A percentile compares a stretch with the other conserved stretches of the same genome.
Evolutionary conservation across 2,797 vertebrate species (phyloP).

Genomic region (Amniataba percoides): DNA sequence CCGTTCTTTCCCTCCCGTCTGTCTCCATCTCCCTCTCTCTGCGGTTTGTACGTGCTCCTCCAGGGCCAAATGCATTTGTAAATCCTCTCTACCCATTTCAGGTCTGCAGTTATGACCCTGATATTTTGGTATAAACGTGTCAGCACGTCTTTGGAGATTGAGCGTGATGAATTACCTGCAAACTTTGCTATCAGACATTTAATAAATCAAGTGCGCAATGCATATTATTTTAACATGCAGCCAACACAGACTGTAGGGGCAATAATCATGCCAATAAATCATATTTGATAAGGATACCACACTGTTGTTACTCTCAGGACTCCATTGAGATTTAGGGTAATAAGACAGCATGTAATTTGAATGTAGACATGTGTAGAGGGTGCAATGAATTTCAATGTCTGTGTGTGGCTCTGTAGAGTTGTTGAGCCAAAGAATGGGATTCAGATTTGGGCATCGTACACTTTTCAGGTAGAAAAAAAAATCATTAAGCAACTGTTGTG

Average conservation of each 20-base stretch:
- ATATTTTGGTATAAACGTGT: constrained; percentile 80
- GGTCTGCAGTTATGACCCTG: constrained; percentile 75
- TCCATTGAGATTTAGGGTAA: constrained; percentile 66
- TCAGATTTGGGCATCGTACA: constrained; percentile 46
- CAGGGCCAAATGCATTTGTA: constrained; percentile 78
- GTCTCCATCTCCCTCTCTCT: constrained; percentile 64
- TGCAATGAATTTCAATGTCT: constrained; percentile 49
- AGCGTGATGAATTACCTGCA: constrained; percentile 84
- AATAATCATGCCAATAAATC: constrained; percentile 85
- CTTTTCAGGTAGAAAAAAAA: constrained; percentile 71
- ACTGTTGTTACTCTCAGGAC: constrained; percentile 72
- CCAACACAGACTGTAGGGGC: constrained; percentile 64
- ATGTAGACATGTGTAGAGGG: constrained; percentile 52
- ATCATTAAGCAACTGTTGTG: constrained; percentile 71
- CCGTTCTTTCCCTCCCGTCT: constrained; percentile 28
- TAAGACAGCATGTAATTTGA: constrained; percentile 68
- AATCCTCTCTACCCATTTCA: constrained; percentile 67
- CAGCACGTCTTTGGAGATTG: constrained; percentile 81
- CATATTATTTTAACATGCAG: constrained; percentile 76
- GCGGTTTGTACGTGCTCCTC: constrained; percentile 60
- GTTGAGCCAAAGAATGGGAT: constrained; percentile 54
- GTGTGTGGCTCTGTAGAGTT: constrained; percentile 29
- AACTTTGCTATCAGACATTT: constrained; percentile 79
- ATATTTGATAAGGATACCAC: constrained; percentile 79
- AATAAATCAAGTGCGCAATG: constrained; percentile 84